phyloP scores from a whole-genome alignment of 2,113 vertebrate genomes.

The Phoxinus phoxinus region DNA sequence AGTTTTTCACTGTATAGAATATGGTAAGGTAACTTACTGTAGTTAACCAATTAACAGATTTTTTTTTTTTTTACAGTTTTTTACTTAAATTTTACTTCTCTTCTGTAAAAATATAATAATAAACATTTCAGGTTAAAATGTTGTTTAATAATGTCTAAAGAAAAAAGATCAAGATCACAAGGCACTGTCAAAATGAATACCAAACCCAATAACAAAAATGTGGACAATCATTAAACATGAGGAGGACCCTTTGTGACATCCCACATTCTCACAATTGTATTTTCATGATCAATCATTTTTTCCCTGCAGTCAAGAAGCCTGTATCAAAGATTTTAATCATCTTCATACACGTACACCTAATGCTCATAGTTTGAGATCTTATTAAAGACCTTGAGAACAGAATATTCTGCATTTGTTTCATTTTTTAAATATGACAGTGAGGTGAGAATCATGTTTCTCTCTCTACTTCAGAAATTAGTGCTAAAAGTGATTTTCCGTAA shows the following conservation, averaged over 20 bases:
- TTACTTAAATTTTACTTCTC: not conserved
- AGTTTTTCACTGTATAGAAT: not conserved
- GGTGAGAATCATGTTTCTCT: not conserved
- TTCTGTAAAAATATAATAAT: not conserved
- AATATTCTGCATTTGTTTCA: slow-evolving; percentile 6
- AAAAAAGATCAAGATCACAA: not conserved
- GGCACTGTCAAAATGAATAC: not conserved
- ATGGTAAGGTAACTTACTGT: not conserved
- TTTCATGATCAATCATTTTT: not conserved
- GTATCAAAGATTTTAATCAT: not conserved
- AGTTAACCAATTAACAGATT: not conserved
- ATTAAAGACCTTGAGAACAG: not conserved
- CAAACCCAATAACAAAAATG: not conserved
- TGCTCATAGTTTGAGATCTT: not conserved
- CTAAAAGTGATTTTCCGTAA: not conserved
- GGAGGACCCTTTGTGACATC: not conserved
- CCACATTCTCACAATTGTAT: not conserved
- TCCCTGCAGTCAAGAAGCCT: not conserved
- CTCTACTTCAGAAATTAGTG: not conserved
- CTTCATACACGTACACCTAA: not conserved
- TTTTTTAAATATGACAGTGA: not conserved
- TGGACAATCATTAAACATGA: not conserved
- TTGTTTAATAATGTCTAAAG: not conserved
- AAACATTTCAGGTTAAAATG: not conserved
- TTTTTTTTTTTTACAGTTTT: not conserved